Percentiles rank a stretch among this genome's conserved stretches.
Evolutionary conservation across 1,140 invertebrate species (phyloP).

Genomic region (Campoletis sonorensis): DNA sequence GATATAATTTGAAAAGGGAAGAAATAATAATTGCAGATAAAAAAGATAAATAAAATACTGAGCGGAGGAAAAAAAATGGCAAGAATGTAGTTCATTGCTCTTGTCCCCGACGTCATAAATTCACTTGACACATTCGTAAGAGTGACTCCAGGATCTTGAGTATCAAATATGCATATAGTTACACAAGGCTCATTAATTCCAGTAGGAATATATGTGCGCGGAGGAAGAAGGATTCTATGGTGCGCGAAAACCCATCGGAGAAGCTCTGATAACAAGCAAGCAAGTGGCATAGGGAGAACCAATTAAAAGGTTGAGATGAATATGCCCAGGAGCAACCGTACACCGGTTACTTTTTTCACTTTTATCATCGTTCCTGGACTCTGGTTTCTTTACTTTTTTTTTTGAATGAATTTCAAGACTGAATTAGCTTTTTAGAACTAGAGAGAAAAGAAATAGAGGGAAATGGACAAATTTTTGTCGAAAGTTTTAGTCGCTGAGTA

Average conservation of each 20-base stretch:
- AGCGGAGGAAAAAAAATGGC: too few relatives aligned
- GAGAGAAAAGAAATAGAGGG: too few relatives aligned
- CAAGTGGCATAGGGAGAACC: slow-evolving; percentile 46
- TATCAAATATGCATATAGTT: not conserved
- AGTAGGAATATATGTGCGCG: not conserved
- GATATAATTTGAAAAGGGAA: too few relatives aligned
- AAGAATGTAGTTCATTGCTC: too few relatives aligned
- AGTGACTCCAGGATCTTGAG: not conserved
- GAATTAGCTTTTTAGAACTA: too few relatives aligned
- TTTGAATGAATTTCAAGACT: not conserved
- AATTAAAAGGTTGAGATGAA: slow-evolving; percentile 59
- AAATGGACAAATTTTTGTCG: too few relatives aligned
- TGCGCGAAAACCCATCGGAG: not conserved
- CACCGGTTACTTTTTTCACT: not conserved
- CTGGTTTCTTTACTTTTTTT: not conserved
- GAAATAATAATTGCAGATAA: too few relatives aligned
- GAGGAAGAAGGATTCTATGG: not conserved
- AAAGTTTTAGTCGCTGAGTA: too few relatives aligned
- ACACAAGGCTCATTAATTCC: not conserved
- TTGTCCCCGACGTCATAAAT: too few relatives aligned
- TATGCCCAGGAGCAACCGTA: not conserved
- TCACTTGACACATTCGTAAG: too few relatives aligned
- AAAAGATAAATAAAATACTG: too few relatives aligned
- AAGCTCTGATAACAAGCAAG: slow-evolving; percentile 43
- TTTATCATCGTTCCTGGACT: not conserved